These are phyloP conservation scores for Diadumene lineata DNA, from an alignment of 92 coral and sea anemone genomes.

Conservation along the genomic window DNA sequence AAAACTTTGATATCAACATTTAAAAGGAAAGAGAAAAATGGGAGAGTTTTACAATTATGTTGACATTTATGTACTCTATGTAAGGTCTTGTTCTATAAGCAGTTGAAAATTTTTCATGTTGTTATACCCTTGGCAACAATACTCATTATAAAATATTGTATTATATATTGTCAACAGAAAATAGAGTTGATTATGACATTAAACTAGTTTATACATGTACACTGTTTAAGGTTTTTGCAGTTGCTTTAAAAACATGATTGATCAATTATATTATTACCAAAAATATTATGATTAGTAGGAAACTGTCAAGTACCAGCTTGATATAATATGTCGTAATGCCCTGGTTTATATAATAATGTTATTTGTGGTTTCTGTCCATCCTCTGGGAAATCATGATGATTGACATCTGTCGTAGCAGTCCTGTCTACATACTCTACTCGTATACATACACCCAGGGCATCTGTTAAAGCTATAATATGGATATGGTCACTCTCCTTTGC, in stretches of 20 bases:
- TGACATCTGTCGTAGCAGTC: conserved; percentile 83
- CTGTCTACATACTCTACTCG: conserved; percentile 94
- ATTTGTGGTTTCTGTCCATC: conserved; percentile 79
- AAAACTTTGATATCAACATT: too few species aligned
- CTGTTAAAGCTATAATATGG: conserved; percentile 92
- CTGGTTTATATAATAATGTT: conserved; percentile 84
- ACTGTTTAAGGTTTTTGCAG: too few species aligned
- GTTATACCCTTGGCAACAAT: too few species aligned
- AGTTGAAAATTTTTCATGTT: too few species aligned
- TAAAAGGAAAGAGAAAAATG: too few species aligned
- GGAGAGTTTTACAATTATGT: too few species aligned
- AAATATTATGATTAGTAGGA: too few species aligned
- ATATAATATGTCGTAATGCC: conserved; percentile 93
- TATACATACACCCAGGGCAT: conserved; percentile 92
- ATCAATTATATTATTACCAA: neutral
- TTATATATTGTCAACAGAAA: too few species aligned
- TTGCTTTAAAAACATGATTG: neutral
- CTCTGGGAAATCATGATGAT: conserved; percentile 97
- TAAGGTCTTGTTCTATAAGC: too few species aligned
- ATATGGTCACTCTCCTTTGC: conserved; percentile 96
- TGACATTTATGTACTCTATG: too few species aligned
- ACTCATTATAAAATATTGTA: too few species aligned
- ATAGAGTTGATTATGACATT: neutral
- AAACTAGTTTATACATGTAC: neutral
- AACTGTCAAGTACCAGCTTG: conserved; percentile 19